A percentile compares a stretch with the other conserved stretches of the same genome.
phyloP scores from a whole-genome alignment of 2,888 invertebrate species.

The Carterocephalus palaemon region DNA sequence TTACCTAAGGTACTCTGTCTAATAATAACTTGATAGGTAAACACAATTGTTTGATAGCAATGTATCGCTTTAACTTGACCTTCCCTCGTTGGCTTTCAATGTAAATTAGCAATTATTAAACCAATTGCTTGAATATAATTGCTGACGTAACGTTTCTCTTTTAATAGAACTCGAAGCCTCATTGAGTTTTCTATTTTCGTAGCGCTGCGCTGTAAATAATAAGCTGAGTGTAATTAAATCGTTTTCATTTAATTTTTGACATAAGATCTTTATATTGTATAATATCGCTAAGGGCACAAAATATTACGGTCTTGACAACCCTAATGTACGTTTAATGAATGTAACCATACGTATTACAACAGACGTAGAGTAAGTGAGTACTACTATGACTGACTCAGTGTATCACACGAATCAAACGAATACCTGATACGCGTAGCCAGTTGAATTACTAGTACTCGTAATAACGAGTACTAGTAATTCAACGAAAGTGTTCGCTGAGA shows the following conservation, averaged over 20 bases:
- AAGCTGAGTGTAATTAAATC: slow-evolving; percentile 1
- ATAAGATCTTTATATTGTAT: no score
- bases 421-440: background rate
- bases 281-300: no score
- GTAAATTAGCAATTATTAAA: slow-evolving; percentile 43
- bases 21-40: slow-evolving; percentile 19
- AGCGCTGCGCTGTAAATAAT: no score
- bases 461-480: slow-evolving; percentile 39
- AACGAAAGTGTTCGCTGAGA: slow-evolving; percentile 53
- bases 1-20: slow-evolving; percentile 1
- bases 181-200: slow-evolving; percentile 13
- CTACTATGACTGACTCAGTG: slow-evolving; percentile 2
- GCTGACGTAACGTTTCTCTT: slow-evolving; percentile 27
- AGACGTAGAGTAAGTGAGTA: slow-evolving; percentile 4
- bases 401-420: no score
- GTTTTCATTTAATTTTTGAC: no score
- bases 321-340: slow-evolving; percentile 17
- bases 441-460: no score
- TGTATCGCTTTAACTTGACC: slow-evolving; percentile 36
- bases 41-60: slow-evolving; percentile 13
- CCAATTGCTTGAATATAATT: slow-evolving; percentile 24
- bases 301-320: slow-evolving; percentile 6
- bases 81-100: slow-evolving; percentile 48
- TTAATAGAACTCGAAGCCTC: slow-evolving; percentile 16
- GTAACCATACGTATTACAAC: slow-evolving; percentile 22